phyloP scores from a whole-genome alignment of 2,113 vertebrate species.

The Mormyrus iriodes region DNA sequence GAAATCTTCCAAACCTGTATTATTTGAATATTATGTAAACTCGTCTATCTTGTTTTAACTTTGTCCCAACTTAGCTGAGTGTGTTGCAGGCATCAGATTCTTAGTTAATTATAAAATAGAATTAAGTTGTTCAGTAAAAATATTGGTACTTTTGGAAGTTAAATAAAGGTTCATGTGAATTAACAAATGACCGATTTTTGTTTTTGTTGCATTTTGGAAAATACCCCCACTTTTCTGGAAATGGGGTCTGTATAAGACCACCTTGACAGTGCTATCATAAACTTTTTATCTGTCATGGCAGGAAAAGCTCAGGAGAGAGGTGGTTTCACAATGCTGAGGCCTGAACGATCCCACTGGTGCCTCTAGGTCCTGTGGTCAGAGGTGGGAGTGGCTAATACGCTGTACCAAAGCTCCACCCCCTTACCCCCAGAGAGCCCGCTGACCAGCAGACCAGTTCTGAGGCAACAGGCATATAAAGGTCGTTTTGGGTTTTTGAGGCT shows the following conservation, averaged over 20 bases:
- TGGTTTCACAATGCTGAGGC: neutral
- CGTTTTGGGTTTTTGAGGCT: neutral
- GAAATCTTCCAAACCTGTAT: too few species aligned
- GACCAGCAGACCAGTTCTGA: neutral
- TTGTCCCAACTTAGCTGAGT: neutral
- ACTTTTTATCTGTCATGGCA: neutral
- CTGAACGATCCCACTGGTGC: neutral
- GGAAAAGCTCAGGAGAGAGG: neutral
- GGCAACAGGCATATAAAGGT: neutral
- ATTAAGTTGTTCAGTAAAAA: neutral
- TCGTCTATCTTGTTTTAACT: neutral
- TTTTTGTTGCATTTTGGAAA: neutral
- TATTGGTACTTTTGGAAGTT: neutral
- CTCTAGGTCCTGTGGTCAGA: neutral
- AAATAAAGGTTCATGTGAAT: neutral
- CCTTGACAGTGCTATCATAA: neutral
- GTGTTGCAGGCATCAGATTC: neutral
- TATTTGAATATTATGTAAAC: neutral
- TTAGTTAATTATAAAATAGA: neutral
- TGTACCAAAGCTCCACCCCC: neutral
- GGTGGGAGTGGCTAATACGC: too few species aligned
- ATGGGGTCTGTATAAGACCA: neutral
- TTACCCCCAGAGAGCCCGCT: neutral
- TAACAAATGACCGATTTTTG: neutral
- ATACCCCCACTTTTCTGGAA: neutral